A percentile compares a stretch with the other conserved stretches of the same genome.
Evolutionary conservation across 2,113 vertebrate species (phyloP).

Genomic region (Prionailurus viverrinus): DNA sequence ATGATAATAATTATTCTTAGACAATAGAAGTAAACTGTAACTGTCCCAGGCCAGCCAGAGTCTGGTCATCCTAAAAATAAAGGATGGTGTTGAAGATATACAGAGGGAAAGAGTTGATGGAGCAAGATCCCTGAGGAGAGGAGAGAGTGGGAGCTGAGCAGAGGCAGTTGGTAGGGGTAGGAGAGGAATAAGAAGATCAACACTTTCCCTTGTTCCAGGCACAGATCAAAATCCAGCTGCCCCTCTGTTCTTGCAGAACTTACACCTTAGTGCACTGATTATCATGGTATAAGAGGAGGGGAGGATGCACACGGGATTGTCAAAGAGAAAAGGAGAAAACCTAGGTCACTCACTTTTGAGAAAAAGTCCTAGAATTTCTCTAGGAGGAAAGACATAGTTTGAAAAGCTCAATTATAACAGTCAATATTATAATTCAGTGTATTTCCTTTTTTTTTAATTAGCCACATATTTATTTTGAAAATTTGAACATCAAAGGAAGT

Average conservation of each 20-base stretch:
- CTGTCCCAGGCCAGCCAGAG: background rate
- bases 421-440: background rate
- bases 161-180: background rate
- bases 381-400: background rate
- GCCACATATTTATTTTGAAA: conserved; percentile 14
- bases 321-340: background rate
- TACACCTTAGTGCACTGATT: background rate
- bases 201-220: background rate
- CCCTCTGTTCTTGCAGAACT: background rate
- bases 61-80: background rate
- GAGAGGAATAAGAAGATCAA: background rate
- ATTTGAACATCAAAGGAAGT: background rate
- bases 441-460: conserved; percentile 13
- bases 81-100: background rate
- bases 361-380: background rate
- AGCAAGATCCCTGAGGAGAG: background rate
- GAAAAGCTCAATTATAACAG: background rate
- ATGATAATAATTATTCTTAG: background rate
- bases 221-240: background rate
- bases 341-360: background rate
- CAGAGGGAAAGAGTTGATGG: background rate
- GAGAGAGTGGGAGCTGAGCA: background rate
- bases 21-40: background rate
- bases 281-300: background rate
- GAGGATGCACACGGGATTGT: background rate